Conservation (phyloP, 2,113 vertebrate species). For the Edolisoma coerulescens region DNA sequence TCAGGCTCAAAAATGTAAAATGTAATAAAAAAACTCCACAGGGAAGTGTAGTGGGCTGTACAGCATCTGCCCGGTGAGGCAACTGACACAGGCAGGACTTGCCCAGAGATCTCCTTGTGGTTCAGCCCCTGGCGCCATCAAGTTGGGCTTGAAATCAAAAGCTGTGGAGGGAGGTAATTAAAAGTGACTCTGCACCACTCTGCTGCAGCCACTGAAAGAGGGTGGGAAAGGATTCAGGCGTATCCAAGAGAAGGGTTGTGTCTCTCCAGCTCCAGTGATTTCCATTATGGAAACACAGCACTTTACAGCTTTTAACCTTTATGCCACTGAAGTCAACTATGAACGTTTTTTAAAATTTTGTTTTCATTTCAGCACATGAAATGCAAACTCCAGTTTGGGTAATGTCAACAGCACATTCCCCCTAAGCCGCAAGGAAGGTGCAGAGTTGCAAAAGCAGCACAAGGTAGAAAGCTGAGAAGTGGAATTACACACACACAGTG, state of each 20-base stretch:
- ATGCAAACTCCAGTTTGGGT: neutral
- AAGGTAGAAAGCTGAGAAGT: neutral
- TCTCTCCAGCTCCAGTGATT: constrained; percentile 1
- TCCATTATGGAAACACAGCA: constrained; percentile 4
- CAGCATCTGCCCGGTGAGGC: constrained; percentile 50
- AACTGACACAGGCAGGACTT: constrained; percentile 16
- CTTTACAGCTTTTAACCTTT: constrained; percentile 2
- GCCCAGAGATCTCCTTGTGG: constrained; percentile 65
- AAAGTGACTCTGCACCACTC: constrained; percentile 54
- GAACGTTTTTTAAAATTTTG: neutral
- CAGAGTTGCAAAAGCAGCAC: neutral
- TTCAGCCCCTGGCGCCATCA: constrained; percentile 76
- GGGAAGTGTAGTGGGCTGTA: constrained; percentile 43
- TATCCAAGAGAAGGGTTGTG: neutral
- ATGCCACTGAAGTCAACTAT: neutral
- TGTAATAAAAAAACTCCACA: neutral
- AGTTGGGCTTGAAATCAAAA: constrained; percentile 70
- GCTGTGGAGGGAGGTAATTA: constrained; percentile 68
- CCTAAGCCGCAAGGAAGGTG: neutral
- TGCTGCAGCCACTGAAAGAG: constrained; percentile 49
- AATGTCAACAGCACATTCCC: neutral
- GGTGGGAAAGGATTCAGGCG: constrained; percentile 45
- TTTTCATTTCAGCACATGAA: constrained; percentile 2
- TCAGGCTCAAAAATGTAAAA: constrained; percentile 4
- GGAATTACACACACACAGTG: neutral